Conservation (phyloP, 2,113 vertebrate species). For the Eira barbara region DNA sequence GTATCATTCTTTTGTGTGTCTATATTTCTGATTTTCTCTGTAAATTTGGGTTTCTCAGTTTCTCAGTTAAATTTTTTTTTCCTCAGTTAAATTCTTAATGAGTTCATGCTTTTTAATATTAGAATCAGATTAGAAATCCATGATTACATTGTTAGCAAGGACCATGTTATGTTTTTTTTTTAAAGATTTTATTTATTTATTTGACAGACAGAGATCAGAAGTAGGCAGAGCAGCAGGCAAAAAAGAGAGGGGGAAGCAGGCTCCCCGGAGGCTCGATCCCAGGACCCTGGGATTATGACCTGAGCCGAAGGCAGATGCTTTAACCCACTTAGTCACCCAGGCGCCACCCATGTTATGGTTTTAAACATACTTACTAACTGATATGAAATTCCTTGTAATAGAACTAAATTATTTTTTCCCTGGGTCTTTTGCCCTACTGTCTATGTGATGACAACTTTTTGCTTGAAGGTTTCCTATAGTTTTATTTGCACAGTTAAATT, state of each 20-base stretch:
- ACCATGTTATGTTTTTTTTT: not conserved
- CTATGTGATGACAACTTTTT: not conserved
- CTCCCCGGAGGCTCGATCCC: too few relatives aligned
- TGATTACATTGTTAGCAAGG: not conserved
- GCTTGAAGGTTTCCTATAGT: not conserved
- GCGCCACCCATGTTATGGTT: not conserved
- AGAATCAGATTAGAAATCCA: constrained; percentile 20
- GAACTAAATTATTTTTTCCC: not conserved
- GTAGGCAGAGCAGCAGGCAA: too few relatives aligned
- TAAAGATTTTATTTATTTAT: too few relatives aligned
- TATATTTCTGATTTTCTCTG: not conserved
- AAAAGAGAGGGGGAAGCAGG: too few relatives aligned
- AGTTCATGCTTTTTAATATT: too few relatives aligned
- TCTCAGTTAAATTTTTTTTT: constrained; percentile 6
- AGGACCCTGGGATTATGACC: too few relatives aligned
- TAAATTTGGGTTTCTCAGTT: constrained; percentile 33
- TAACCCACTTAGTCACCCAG: too few relatives aligned
- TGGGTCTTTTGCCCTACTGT: not conserved
- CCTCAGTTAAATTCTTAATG: not conserved
- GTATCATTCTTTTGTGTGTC: not conserved
- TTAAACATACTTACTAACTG: not conserved
- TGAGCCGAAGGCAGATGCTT: too few relatives aligned
- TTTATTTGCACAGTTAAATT: not conserved
- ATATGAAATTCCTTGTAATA: constrained; percentile 25
- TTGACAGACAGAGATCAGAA: too few relatives aligned